Percentiles rank a stretch among this genome's conserved stretches.
Conservation (phyloP, 2,113 vertebrate genomes). For the Podarcis muralis region DNA sequence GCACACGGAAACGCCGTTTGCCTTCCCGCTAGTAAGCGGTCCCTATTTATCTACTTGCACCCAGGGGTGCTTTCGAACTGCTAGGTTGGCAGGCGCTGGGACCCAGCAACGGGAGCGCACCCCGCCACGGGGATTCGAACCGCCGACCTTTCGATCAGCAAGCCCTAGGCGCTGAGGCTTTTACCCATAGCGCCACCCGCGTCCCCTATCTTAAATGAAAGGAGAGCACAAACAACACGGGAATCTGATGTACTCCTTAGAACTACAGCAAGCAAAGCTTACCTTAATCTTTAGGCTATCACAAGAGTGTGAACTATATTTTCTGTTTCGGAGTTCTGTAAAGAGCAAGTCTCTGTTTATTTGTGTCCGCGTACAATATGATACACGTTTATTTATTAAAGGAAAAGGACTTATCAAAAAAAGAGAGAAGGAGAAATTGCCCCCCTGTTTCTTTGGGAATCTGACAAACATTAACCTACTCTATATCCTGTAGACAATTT, state of each 20-base stretch:
- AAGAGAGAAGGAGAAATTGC: not conserved
- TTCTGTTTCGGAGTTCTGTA: constrained; percentile 47
- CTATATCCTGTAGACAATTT: constrained; percentile 22
- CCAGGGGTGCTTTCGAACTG: too few species aligned
- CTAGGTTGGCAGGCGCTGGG: too few species aligned
- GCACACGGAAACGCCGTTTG: too few species aligned
- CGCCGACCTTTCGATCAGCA: too few species aligned
- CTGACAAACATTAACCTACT: constrained; percentile 46
- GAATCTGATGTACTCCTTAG: constrained; percentile 18
- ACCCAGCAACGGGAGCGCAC: too few species aligned
- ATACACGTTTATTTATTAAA: constrained; percentile 30
- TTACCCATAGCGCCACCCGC: too few species aligned
- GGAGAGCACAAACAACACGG: not conserved
- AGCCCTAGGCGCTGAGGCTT: too few species aligned
- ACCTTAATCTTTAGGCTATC: constrained; percentile 23
- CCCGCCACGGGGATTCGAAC: too few species aligned
- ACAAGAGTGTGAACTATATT: constrained; percentile 47
- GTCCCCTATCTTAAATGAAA: not conserved
- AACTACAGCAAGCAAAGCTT: constrained; percentile 12
- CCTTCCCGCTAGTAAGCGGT: too few species aligned
- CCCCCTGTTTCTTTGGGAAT: constrained; percentile 44
- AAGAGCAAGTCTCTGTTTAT: not conserved
- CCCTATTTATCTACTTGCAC: too few species aligned
- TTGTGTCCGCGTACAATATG: not conserved
- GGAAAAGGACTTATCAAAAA: constrained; percentile 12